Evolutionary conservation across 2,113 vertebrate genomes (phyloP).

Genomic region (Centropus bengalensis): DNA sequence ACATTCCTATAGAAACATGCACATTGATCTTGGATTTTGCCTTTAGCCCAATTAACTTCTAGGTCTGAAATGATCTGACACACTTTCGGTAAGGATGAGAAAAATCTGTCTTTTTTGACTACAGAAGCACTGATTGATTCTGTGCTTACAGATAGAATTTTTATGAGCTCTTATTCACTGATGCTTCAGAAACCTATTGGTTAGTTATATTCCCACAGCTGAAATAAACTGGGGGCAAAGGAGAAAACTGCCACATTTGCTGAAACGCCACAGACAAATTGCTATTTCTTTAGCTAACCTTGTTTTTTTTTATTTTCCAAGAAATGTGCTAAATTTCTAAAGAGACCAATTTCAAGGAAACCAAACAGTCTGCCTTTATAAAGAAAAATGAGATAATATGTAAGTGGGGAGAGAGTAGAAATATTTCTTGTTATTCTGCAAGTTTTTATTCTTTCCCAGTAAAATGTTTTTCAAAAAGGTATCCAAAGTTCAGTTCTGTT

Average conservation of each 20-base stretch:
- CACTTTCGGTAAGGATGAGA: conserved; percentile 6
- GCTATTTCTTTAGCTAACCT: conserved; percentile 44
- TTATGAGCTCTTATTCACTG: not conserved
- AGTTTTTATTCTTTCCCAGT: not conserved
- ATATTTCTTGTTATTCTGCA: conserved; percentile 3
- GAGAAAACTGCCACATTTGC: conserved; percentile 57
- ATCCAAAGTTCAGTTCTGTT: not conserved
- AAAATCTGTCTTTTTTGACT: conserved; percentile 27
- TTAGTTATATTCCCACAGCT: conserved; percentile 38
- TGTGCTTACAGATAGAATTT: not conserved
- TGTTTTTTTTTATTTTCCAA: conserved; percentile 35
- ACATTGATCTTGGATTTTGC: not conserved
- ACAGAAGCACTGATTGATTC: conserved; percentile 34
- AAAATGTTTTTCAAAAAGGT: not conserved
- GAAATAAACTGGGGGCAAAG: conserved; percentile 38
- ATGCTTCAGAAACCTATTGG: conserved; percentile 26
- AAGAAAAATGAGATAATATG: conserved; percentile 23
- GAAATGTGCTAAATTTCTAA: conserved; percentile 40
- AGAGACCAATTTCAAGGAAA: conserved; percentile 26
- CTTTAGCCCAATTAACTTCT: not conserved
- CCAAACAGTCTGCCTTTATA: not conserved
- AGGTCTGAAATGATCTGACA: not conserved
- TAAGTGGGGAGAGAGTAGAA: not conserved
- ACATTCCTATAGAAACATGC: not conserved
- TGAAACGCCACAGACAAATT: conserved; percentile 21